Base-by-base conservation (phyloP, 1,140 invertebrate genomes). In the Apis dorsata region DNA sequence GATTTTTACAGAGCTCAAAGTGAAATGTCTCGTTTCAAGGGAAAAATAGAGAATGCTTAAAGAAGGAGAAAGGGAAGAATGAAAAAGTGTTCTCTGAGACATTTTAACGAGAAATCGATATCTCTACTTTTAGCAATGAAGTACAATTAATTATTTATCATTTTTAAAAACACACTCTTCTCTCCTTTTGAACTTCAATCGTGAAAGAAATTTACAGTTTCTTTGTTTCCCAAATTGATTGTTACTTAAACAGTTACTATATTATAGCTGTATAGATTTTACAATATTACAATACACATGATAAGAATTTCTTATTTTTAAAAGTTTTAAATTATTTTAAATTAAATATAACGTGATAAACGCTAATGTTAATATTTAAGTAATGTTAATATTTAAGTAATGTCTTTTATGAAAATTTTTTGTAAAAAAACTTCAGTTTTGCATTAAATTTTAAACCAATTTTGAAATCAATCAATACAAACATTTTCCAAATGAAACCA, bases 141-240 rank as follows among this genome's bases (percentile, higher is more conserved):
- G 72, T 60, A 17, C 72, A 49, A 74, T 74, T 74, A 74, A 74
- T 60, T 74, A 74, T 60, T 74, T 74, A 74, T 74, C 57, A 74
- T 60, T 44, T 49, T 34, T 21, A n/a, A 21, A 28, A 74, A 24
- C 28, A 49, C 57, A 13, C 8, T 60, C n/a, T 28, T 34, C 9
- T 34, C 9, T n/a, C 57, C 28, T 44, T 44, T 44, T n/a, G 34
- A 57, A 11, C 5, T 72, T 13, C 15, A 17, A 44, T n/a, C 15
- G 21, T 11, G n/a, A 49, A 57, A 12, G 53, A 24, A 72, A 72
- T 72, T 72, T 34, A 28, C 24, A 57, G 13, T 24, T 24, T 24
- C 2, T n/a, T 12, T 28, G 10, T n/a, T 9, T 28, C 24, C 28
- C 3, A 13, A 8, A 2, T 65, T 28, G 7, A 28, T 34, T 8